Evolutionary conservation across 2,888 invertebrate species (phyloP), one percentile per base, ranked within the genome.

Genomic region (Dryobota labecula): DNA sequence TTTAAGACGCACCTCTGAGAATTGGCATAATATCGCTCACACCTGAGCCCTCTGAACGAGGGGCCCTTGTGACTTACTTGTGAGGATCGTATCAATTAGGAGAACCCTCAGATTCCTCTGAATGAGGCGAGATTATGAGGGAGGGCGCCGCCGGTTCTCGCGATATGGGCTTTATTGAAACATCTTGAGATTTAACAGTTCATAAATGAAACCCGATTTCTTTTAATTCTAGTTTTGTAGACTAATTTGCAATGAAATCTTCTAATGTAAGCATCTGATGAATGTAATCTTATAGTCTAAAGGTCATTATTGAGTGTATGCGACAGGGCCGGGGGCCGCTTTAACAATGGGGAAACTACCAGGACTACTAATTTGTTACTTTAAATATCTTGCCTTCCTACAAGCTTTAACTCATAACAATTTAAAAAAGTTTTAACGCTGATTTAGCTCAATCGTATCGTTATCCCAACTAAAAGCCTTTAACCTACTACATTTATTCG

Each of bases 21-120:
- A 81, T 77, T 77, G 80, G 73, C 81, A 81, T 56, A 73, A 80
- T 73, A 73, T n/a, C 45, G 24, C 20, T 45, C 45, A 33, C 86
- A 86, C 84, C 86, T 86, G 87, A 78, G 80, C 41, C 73, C 75
- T 61, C 45, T 2, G 11, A 53, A 30, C 15, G 68, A 65, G 41
- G 11, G 56, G 58, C 68, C 70, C 67, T 64, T 27, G 41, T 47
- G 47, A 49, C 63, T 65, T 45, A 63, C 67, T 63, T 60, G 54
- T 36, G 41, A 67, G 36, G 72, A 75, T 78, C 70, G 38, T 82
- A 86, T 82, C 87, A 87, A 87, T 87, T 87, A 85, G 79, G 77
- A 82, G 77, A 64, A 75, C 82, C 71, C 72, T 54, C 71, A 30
- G 72, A 43, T 30, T 38, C 73, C 76, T 82, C 69, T 73, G 57